Evolutionary conservation across 2,113 vertebrate genomes (phyloP).

Genomic region (Saguinus imperator): DNA sequence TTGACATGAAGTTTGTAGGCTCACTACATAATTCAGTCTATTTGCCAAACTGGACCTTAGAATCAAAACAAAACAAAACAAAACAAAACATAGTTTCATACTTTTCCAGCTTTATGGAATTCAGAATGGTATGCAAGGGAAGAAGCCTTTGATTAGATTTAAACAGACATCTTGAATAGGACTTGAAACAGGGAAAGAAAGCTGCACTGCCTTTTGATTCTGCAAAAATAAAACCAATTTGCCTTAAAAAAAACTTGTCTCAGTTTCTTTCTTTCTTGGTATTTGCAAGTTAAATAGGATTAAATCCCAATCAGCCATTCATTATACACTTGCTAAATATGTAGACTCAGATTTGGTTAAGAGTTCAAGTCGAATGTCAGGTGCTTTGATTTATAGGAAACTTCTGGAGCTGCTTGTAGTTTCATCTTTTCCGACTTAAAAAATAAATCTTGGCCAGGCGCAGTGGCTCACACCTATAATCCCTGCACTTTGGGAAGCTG

Average conservation of each 20-base stretch:
- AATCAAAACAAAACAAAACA: slow-evolving; percentile 14
- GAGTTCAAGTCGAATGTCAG: not conserved
- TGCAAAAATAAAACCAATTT: slow-evolving; percentile 67
- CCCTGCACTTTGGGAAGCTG: too few relatives aligned
- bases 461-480: too few relatives aligned
- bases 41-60: not conserved
- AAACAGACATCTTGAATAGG: not conserved
- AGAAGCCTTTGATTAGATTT: slow-evolving; percentile 24
- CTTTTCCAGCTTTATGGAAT: slow-evolving; percentile 24
- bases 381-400: slow-evolving; percentile 23
- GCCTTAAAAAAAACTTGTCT: slow-evolving; percentile 43
- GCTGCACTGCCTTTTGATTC: slow-evolving; percentile 15
- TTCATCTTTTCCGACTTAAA: not conserved
- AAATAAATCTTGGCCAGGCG: not conserved
- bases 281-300: slow-evolving; percentile 53
- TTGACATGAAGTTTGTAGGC: not conserved
- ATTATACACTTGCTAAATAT: not conserved
- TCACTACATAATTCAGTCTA: not conserved
- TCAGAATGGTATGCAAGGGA: not conserved
- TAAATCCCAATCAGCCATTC: slow-evolving; percentile 50
- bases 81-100: not conserved
- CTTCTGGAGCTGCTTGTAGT: not conserved
- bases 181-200: slow-evolving; percentile 25
- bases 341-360: not conserved
- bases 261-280: slow-evolving; percentile 54